Evolutionary conservation across 2,113 vertebrate genomes (phyloP).

Genomic region (Benitochromis conjunctus): DNA sequence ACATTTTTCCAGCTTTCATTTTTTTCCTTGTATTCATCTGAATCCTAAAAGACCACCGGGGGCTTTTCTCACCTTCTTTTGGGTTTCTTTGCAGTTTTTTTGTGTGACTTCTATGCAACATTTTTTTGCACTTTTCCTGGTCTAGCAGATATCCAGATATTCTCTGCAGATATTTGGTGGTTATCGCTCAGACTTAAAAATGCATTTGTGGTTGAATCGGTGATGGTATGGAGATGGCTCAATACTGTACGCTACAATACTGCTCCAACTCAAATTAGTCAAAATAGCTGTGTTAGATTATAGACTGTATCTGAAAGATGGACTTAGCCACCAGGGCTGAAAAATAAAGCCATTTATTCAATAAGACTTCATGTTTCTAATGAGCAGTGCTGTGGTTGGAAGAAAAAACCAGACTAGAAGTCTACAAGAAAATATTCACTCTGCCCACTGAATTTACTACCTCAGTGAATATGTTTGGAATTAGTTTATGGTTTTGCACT

Average conservation of each 20-base stretch:
- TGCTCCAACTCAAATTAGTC: neutral
- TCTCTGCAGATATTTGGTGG: neutral
- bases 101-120: neutral
- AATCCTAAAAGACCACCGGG: neutral
- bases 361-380: neutral
- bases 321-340: neutral
- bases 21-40: neutral
- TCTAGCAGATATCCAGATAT: neutral
- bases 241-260: neutral
- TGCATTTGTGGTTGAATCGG: neutral
- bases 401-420: neutral
- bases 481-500: neutral
- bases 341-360: neutral
- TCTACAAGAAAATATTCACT: neutral
- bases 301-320: neutral
- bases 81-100: neutral
- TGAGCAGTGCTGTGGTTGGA: neutral
- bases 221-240: neutral
- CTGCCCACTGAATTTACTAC: neutral
- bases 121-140: neutral
- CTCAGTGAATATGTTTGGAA: no score
- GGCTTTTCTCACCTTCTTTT: neutral
- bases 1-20: neutral
- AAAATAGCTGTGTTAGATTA: neutral
- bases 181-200: neutral